These are phyloP conservation scores for Lobophora halterata DNA, from an alignment of 2,888 invertebrate species.

Conservation along the genomic window DNA sequence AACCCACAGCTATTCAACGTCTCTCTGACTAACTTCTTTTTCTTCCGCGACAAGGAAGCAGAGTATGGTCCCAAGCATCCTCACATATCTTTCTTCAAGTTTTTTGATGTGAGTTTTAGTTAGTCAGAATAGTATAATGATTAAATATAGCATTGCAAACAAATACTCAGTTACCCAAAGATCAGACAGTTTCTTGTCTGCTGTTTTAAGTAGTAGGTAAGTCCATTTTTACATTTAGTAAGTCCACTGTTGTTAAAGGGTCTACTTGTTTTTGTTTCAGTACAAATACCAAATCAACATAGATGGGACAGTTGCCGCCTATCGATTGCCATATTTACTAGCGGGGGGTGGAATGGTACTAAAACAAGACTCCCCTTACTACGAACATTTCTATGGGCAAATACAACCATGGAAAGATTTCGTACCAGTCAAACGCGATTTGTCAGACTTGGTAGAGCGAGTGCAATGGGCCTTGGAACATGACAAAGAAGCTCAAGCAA, in stretches of 20 bases:
- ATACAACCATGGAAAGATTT: constrained; percentile 90
- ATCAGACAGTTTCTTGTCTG: too few relatives aligned
- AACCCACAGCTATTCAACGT: constrained; percentile 91
- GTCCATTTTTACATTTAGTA: too few relatives aligned
- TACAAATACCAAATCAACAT: constrained; percentile 96
- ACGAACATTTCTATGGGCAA: constrained; percentile 95
- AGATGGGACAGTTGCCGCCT: constrained; percentile 98
- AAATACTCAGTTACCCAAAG: too few relatives aligned
- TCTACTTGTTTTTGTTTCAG: constrained; percentile 78
- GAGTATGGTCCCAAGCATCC: constrained; percentile 92
- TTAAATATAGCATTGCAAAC: too few relatives aligned
- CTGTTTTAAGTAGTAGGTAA: too few relatives aligned
- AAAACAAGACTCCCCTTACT: constrained; percentile 96
- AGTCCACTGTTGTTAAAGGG: too few relatives aligned
- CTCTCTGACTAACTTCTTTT: constrained; percentile 97
- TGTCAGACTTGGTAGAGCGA: constrained; percentile 89
- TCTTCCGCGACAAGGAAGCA: constrained; percentile 91
- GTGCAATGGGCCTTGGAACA: constrained; percentile 88
- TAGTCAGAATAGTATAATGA: background rate
- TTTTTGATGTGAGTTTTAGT: constrained; percentile 91
- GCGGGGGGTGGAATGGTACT: constrained; percentile 93
- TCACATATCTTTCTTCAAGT: constrained; percentile 94
- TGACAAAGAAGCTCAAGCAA: constrained; percentile 84
- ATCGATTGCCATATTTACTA: constrained; percentile 94
- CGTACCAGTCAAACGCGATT: constrained; percentile 88